Evolutionary conservation across 2,888 invertebrate species (phyloP), one percentile per base, ranked within the genome.

Genomic region (Lypha dubia): DNA sequence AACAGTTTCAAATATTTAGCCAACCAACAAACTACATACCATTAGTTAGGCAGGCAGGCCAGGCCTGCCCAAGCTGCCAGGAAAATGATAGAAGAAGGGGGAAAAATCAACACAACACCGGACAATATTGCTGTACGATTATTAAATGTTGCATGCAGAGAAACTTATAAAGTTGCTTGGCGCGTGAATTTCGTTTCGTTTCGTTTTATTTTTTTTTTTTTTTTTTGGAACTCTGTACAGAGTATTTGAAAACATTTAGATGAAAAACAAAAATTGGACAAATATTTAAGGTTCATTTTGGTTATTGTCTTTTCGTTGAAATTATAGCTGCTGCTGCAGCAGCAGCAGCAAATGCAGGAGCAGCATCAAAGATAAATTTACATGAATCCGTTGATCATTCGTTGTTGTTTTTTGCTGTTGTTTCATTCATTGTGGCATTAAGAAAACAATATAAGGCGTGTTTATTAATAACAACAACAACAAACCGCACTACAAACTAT

Each of bases 281-380:
- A 79, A 67, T 65, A 71, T 71, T 83, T 83, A 65, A 74, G 67
- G 79, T 75, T 79, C 49, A 38, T 41, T 53, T 51, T 1, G 11
- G 11, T 41, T 41, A 35, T 76, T 32, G 15, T 11, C 13, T 68
- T 46, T 65, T 56, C 11, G 4, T 74, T 1, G 17, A 73, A 65
- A 49, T 71, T 62, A 38, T 28, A n/a, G 71, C 63, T 75, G 63
- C 75, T 58, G 76, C 73, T 35, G 81, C 73, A 84, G 75, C 71
- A 49, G 76, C 73, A 44, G 81, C 73, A 84, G 75, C 71, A 49
- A n/a, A 62, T 38, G 76, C 79, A 79, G 79, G 79, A 62, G 73
- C 79, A 79, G 73, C 84, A 84, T 84, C 81, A 74, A 38, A 84
- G 84, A 84, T 84, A 81, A 84, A 74, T 81, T 84, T 74, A 84